Evolutionary conservation across 2,113 vertebrate species (phyloP).

Genomic region (Saguinus midas): DNA sequence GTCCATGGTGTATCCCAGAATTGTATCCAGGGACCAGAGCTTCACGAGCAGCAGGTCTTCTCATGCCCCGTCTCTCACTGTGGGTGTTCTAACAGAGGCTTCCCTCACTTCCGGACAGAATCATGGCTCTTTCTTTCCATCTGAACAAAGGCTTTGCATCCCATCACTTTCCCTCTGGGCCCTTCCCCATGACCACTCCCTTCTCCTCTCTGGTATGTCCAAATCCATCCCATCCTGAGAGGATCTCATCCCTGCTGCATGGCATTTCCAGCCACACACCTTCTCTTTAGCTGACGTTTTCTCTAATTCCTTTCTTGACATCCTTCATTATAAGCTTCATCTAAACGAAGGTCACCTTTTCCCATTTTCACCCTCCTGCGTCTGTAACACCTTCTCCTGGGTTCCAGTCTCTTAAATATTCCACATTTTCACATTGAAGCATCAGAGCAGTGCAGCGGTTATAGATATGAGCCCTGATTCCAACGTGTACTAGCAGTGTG

Average conservation of each 20-base stretch:
- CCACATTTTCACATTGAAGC: not conserved
- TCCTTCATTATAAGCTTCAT: not conserved
- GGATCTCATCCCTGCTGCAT: not conserved
- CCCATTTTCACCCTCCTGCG: not conserved
- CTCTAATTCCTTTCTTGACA: not conserved
- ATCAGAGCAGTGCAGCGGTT: not conserved
- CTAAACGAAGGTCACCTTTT: not conserved
- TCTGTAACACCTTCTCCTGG: not conserved
- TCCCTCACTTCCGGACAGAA: not conserved
- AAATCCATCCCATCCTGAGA: not conserved
- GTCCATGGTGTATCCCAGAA: not conserved
- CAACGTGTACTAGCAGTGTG: not conserved
- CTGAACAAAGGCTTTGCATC: not conserved
- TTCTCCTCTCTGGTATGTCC: not conserved
- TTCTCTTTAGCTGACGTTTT: not conserved
- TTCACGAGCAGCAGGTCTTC: not conserved
- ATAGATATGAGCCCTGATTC: not conserved
- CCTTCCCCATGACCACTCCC: not conserved
- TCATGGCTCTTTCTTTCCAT: not conserved
- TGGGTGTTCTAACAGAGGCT: too few relatives aligned
- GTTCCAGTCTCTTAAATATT: not conserved
- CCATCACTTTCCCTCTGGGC: not conserved
- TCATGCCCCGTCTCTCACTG: too few relatives aligned
- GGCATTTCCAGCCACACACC: not conserved
- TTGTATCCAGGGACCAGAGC: too few relatives aligned